Conservation (phyloP, 2,888 invertebrate species). For the Plagiodera versicolora region DNA sequence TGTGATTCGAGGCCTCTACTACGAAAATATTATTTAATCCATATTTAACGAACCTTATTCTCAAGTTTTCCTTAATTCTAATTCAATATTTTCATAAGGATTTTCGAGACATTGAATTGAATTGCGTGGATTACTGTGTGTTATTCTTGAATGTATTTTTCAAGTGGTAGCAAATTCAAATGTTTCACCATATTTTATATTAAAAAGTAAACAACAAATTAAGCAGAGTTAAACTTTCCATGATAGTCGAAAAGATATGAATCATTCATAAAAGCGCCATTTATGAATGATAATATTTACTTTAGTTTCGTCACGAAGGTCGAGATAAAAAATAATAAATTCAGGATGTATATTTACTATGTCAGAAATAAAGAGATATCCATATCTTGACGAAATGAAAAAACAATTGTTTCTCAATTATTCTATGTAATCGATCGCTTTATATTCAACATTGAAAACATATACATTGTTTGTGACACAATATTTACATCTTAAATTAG, state of each 20-base stretch:
- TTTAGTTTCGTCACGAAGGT: neutral
- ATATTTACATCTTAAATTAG: no score
- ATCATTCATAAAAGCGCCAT: slow-evolving; percentile 17
- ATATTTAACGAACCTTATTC: slow-evolving; percentile 5
- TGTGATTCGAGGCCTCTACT: no score
- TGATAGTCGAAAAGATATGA: slow-evolving; percentile 17
- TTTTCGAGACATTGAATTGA: no score
- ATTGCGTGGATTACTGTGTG: no score
- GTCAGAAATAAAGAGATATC: neutral
- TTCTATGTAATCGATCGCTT: no score
- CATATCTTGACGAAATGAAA: neutral
- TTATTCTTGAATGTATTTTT: no score
- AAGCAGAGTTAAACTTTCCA: slow-evolving; percentile 24
- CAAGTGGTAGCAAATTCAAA: no score
- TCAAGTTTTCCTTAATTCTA: slow-evolving; percentile 10
- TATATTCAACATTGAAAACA: no score
- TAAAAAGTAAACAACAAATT: neutral
- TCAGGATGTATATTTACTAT: slow-evolving; percentile 10
- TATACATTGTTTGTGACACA: no score
- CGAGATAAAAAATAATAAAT: neutral
- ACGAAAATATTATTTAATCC: slow-evolving; percentile 7
- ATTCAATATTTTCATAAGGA: neutral
- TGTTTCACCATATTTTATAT: no score
- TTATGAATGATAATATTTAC: slow-evolving; percentile 16
- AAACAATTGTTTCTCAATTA: no score